Conservation (phyloP, 1,140 invertebrate genomes). For the Doryteuthis pealeii region DNA sequence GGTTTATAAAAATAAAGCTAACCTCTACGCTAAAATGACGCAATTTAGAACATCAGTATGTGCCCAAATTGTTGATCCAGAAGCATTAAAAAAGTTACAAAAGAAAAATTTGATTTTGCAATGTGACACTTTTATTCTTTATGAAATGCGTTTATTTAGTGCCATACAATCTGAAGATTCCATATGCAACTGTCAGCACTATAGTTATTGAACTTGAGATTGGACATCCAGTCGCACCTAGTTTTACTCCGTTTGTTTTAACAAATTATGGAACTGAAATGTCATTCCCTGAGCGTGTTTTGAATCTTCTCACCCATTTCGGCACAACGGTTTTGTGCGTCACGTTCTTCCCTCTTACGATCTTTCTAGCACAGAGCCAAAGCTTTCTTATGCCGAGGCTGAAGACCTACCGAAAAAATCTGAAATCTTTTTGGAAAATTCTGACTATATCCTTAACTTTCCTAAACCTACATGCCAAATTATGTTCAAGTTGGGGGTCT, state of each 20-base stretch:
- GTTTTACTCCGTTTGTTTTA: neutral
- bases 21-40: neutral
- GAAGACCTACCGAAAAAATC: constrained; percentile 10
- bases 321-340: neutral
- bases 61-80: neutral
- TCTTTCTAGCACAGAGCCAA: neutral
- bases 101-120: neutral
- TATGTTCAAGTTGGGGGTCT: constrained; percentile 20
- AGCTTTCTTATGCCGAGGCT: neutral
- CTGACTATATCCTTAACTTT: constrained; percentile 16
- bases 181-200: neutral
- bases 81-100: neutral
- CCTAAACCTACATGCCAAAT: constrained; percentile 20
- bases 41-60: neutral
- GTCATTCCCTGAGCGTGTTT: too few species aligned
- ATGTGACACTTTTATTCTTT: neutral
- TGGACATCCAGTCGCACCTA: neutral
- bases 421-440: constrained; percentile 19
- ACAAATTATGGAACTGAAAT: too few species aligned
- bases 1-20: neutral
- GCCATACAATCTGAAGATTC: neutral
- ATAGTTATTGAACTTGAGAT: neutral
- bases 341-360: neutral
- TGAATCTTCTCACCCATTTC: neutral
- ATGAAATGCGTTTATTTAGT: neutral